Evolutionary conservation across 2,888 invertebrate genomes (phyloP), one percentile per base, ranked within the genome.

Genomic region (Calameuta idolon): DNA sequence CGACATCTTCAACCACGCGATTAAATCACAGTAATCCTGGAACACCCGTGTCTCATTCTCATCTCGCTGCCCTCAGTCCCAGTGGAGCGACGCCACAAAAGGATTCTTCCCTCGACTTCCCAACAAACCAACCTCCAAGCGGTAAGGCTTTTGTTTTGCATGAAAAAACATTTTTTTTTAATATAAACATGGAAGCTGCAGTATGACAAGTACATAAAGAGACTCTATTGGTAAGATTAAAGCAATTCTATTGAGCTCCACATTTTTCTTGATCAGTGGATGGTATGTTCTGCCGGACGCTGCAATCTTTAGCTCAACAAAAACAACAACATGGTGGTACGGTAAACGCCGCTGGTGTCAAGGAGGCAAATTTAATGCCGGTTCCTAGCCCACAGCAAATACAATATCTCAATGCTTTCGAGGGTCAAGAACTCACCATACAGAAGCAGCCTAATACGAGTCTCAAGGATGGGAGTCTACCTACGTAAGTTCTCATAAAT

Each of bases 331-430:
- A 92, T 75, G 85, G 87, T 73, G 86, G 85, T 68, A 77, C 89
- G 71, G 89, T 90, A 73, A 89, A 90, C 81, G 85, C 90, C 75
- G 84, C 92, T 74, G 92, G 92, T 79, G 94, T 93, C 80, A 96
- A 97, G 93, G 97, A 97, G 92, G 96, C 97, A 77, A 98, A 97
- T 92, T 93, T 98, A 89, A 97, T 98, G 96, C 98, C 98, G 82
- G 98, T 98, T 87, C 98, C 98, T 84, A 98, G 98, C 83, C 98
- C 98, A 79, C 98, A 98, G 92, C 98, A 98, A 94, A 98, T 98
- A 91, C 97, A 97, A 86, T 98, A 98, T 93, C 95, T 98, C 89
- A 98, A 97, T 93, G 96, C 97, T 87, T 98, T 98, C 92, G 98
- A 98, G 94, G 98, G 98, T 82, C 98, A 98, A 94, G 98, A 98